These are phyloP conservation scores for Prostheceraeus crozeri DNA, from an alignment of 2,888 invertebrate species.

Conservation along the genomic window DNA sequence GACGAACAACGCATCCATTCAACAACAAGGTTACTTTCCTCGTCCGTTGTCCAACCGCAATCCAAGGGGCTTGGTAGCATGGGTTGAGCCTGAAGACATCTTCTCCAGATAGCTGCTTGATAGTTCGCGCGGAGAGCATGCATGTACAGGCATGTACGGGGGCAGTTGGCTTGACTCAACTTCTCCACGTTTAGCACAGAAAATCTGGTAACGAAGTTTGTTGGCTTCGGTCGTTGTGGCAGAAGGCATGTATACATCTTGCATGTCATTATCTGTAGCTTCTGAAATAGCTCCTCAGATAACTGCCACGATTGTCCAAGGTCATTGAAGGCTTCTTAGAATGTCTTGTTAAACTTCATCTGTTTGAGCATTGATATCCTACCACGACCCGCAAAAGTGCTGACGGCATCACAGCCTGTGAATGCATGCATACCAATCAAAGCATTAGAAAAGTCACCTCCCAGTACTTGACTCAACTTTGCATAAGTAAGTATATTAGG, in stretches of 20 bases:
- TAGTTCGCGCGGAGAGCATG: constrained; percentile 37
- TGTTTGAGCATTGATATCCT: not conserved
- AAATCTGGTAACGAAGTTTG: too few relatives aligned
- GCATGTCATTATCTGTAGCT: constrained; percentile 9
- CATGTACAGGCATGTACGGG: too few relatives aligned
- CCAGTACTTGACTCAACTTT: constrained; percentile 33
- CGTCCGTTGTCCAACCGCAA: constrained; percentile 34
- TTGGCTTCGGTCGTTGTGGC: too few relatives aligned
- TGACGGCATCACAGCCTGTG: constrained; percentile 25
- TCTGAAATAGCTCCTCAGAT: constrained; percentile 18
- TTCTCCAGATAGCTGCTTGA: constrained; percentile 39
- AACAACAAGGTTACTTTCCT: constrained; percentile 21
- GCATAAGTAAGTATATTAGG: too few relatives aligned
- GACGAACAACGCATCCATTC: too few relatives aligned
- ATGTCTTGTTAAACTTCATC: constrained; percentile 12
- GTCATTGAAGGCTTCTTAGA: constrained; percentile 12
- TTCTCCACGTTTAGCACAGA: constrained; percentile 12
- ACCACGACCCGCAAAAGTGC: not conserved
- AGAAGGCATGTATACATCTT: not conserved
- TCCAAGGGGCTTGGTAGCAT: constrained; percentile 31
- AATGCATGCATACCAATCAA: constrained; percentile 24
- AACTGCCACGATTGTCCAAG: constrained; percentile 4
- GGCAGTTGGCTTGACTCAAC: constrained; percentile 14
- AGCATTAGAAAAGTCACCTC: constrained; percentile 31
- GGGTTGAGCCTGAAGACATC: constrained; percentile 35